A percentile compares a stretch with the other conserved stretches of the same genome.
These are phyloP conservation scores for Cyrtonyx montezumae DNA, from an alignment of 2,113 vertebrate species.

Conservation along the genomic window DNA sequence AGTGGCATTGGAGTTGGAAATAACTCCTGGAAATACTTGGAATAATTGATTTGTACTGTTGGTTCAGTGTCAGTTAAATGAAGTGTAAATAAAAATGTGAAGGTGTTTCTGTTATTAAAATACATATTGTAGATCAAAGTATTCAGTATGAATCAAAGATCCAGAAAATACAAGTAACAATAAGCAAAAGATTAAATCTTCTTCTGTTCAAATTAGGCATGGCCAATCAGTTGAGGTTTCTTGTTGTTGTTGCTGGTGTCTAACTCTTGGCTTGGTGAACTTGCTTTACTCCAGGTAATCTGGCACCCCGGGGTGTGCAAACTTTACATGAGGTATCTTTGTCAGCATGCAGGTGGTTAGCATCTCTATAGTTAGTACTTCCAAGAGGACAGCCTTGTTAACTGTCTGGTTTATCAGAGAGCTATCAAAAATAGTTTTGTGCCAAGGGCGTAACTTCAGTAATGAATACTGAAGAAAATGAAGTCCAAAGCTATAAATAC, in stretches of 20 bases:
- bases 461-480: not conserved
- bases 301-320: not conserved
- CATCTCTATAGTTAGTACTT: not conserved
- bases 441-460: not conserved
- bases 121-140: not conserved
- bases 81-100: not conserved
- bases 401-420: not conserved
- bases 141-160: not conserved
- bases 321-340: not conserved
- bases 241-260: not conserved
- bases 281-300: not conserved
- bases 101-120: not conserved
- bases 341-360: not conserved
- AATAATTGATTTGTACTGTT: not conserved
- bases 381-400: not conserved
- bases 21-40: not conserved
- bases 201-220: not conserved
- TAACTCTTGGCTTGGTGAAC: not conserved
- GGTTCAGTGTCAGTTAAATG: not conserved
- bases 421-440: not conserved
- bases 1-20: not conserved
- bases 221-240: not conserved
- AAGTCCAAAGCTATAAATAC: not conserved
- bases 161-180: not conserved
- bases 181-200: not conserved